Evolutionary conservation across 2,888 invertebrate genomes (phyloP), one percentile per base, ranked within the genome.

Genomic region (Polymixis flavicincta): DNA sequence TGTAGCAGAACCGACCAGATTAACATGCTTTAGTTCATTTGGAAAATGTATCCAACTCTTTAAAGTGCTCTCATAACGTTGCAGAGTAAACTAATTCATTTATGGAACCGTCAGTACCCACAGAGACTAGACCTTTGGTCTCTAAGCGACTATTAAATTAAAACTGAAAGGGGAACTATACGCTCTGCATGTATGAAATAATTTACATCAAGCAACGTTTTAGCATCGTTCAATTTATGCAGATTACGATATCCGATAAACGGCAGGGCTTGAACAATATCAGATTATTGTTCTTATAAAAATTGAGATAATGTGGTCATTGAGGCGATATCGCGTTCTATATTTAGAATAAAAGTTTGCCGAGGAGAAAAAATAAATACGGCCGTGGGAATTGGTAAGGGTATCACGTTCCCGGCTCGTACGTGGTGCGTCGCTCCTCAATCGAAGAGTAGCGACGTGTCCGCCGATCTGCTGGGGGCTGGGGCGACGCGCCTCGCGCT

Each of bases 331-430:
- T 80, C 83, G 78, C 77, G 74, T 69, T 89, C 89, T 93, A 92
- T 92, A 90, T 92, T 93, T 92, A 92, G 91, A 90, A 78, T 71
- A 74, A 87, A 91, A 91, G 89, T 92, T 91, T 89, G 86, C 85
- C 80, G 84, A 87, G 80, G 86, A 89, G 88, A 88, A 88, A 86
- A 89, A 89, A 92, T 92, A 92, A 92, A 92, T 91, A 92, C 87
- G 87, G 84, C 84, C 79, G 82, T 78, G 85, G 75, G 81, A 83
- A 90, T 93, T 92, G 87, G 90, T 90, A 93, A 88, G 90, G 84
- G 87, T 79, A 76, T 90, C 94, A 94, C 94, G 94, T 93, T 73
- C 84, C 75, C 78, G 82, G 73, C 72, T 72, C 69, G 89, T 89
- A 92, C 92, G 93, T 93, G 93, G 88, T 82, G 90, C 87, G 90